Base-by-base conservation (phyloP, 2,888 invertebrate genomes). In the Thecophora atra region DNA sequence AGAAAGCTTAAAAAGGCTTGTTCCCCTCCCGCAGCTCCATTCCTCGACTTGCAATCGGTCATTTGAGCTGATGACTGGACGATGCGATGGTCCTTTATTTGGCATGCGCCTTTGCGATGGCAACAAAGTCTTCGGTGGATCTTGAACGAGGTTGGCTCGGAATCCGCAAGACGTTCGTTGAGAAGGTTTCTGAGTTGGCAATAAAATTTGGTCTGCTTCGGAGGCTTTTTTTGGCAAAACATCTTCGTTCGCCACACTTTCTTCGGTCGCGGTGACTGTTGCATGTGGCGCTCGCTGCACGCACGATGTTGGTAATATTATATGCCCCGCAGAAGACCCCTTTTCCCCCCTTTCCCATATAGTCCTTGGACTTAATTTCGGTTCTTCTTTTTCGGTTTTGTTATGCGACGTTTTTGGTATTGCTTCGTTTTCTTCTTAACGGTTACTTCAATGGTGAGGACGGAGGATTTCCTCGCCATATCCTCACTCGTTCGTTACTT, bases 331-430 rank as follows among this genome's bases (percentile, higher is more conserved):
- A 13, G 19, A 24, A 63, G 63, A 26, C 7, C 44, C 44, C 6
- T 44, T 37, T 64, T 64, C 6, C 24, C 42, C 19, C 26, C 64
- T 13, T 54, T 54, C 37, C 37, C 1, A 6, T 30, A 37, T 37
- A 52, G 67, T 54, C 67, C 67, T 67, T 67, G 67, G 54, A 67
- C 67, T 67, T 67, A 30, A 56, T 37, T 67, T 64, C 52, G 7
- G 30, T 54, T 13, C 15, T 44, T 17, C 21, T 24, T 47, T 64
- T 64, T 2, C 37, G 8, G 8, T 52, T 52, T 24, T 17, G 24
- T 21, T 44, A 21, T 21, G 21, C 26, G 7, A 15, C 56, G 15
- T 56, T 28, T 28, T 30, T 11, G 24, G 26, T 19, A 11, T 28
- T 26, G 13, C 24, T 24, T 24, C 0, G n/a, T 3, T 42, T 44